Percentiles rank a stretch among this genome's conserved stretches.
Evolutionary conservation across 2,888 invertebrate species (phyloP).

Genomic region (Chaitophorus viminalis): DNA sequence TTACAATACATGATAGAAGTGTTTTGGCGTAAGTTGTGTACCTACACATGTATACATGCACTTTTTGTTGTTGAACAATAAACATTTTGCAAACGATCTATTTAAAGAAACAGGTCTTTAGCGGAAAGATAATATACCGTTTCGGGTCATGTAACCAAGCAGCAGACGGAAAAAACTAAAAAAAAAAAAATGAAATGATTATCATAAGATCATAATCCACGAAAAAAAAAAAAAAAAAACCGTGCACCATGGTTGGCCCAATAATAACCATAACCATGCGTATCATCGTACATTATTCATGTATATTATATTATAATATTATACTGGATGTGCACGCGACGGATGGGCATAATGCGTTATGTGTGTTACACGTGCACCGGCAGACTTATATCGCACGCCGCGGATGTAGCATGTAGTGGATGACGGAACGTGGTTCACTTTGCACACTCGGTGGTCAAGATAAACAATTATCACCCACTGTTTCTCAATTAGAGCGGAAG

Average conservation of each 20-base stretch:
- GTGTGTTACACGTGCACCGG: neutral
- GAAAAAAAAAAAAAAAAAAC: too few relatives aligned
- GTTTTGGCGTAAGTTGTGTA: too few relatives aligned
- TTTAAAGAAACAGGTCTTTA: constrained; percentile 20
- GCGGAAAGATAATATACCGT: neutral
- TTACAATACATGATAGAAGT: neutral
- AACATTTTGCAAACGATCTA: constrained; percentile 24
- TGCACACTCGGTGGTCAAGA: constrained; percentile 41
- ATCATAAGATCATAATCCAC: constrained; percentile 28
- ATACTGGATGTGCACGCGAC: neutral
- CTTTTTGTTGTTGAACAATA: constrained; percentile 16
- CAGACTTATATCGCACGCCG: neutral
- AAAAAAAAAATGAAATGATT: constrained; percentile 1
- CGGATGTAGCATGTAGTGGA: neutral
- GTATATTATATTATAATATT: neutral
- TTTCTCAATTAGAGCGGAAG: constrained; percentile 52
- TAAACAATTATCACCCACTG: constrained; percentile 22
- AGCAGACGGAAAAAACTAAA: too few relatives aligned
- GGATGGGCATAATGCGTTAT: neutral
- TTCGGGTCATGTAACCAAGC: constrained; percentile 35
- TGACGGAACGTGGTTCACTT: constrained; percentile 8
- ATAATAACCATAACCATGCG: constrained; percentile 27
- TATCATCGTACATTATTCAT: constrained; percentile 30
- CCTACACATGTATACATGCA: neutral
- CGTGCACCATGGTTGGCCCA: constrained; percentile 22